These are phyloP conservation scores for Pseudanteris insignis DNA, from an alignment of 2,888 invertebrate species.

Conservation along the genomic window DNA sequence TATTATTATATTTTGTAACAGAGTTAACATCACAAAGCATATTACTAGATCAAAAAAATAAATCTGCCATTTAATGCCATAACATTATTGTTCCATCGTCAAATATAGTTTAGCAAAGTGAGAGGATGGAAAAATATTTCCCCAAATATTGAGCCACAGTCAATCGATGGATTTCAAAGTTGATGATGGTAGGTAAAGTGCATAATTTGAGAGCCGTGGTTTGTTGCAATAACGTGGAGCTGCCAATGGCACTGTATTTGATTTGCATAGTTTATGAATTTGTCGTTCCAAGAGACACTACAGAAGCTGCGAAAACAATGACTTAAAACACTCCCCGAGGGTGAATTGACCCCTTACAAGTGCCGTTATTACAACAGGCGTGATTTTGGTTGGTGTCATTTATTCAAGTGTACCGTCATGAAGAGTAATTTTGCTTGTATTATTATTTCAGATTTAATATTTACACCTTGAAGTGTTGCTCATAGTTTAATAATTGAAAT, in stretches of 20 bases:
- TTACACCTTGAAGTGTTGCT: not conserved
- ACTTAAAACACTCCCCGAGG: conserved; percentile 36
- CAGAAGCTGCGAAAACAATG: conserved; percentile 28
- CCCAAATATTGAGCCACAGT: no score
- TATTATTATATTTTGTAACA: no score
- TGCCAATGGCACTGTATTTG: conserved; percentile 35
- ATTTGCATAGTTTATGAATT: conserved; percentile 36
- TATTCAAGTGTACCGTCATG: conserved; percentile 25
- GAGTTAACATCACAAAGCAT: no score
- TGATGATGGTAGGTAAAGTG: no score
- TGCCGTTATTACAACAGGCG: conserved; percentile 24
- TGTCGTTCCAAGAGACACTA: conserved; percentile 19
- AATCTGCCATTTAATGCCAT: no score
- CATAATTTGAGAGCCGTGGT: no score
- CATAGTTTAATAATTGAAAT: no score
- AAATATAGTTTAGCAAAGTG: no score
- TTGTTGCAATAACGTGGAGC: conserved; percentile 28
- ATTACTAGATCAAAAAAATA: no score
- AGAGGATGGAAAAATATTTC: no score
- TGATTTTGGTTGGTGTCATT: conserved; percentile 17
- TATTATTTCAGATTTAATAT: conserved; percentile 15
- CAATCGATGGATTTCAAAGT: no score
- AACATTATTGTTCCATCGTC: no score
- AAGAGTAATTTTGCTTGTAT: conserved; percentile 8
- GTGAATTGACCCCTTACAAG: conserved; percentile 33